Percentiles rank a stretch among this genome's conserved stretches.
Evolutionary conservation across 2,113 vertebrate species (phyloP).

Genomic region (Podarcis raffonei): DNA sequence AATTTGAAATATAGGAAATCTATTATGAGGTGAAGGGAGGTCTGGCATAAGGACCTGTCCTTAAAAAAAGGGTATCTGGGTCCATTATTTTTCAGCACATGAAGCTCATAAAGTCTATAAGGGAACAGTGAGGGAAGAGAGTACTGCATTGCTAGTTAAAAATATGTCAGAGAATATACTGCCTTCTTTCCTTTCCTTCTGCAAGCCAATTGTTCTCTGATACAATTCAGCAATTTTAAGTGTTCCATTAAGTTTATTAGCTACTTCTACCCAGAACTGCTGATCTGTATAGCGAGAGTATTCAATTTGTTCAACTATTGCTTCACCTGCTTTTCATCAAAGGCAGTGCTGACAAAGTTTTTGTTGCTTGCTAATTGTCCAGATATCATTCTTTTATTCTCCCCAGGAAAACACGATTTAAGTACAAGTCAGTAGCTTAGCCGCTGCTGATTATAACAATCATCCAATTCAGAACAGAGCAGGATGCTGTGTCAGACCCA

Average conservation of each 20-base stretch:
- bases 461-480: neutral
- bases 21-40: neutral
- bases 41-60: neutral
- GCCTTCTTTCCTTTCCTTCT: conserved; percentile 14
- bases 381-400: neutral
- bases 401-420: neutral
- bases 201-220: conserved; percentile 2
- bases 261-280: conserved; percentile 17
- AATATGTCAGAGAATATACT: conserved; percentile 34
- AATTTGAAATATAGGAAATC: neutral
- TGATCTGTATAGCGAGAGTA: neutral
- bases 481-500: neutral
- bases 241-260: conserved; percentile 21
- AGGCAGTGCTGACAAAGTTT: conserved; percentile 14
- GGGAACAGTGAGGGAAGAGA: neutral
- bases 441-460: neutral
- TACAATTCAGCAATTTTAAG: conserved; percentile 29
- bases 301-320: conserved; percentile 4
- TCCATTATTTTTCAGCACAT: neutral
- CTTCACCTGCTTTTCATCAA: conserved; percentile 27
- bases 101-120: neutral
- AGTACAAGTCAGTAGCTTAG: neutral
- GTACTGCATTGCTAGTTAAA: conserved; percentile 17
- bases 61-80: neutral
- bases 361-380: conserved; percentile 15